phyloP scores from a whole-genome alignment of 2,797 vertebrate genomes.

The Sebastes iracundus region DNA sequence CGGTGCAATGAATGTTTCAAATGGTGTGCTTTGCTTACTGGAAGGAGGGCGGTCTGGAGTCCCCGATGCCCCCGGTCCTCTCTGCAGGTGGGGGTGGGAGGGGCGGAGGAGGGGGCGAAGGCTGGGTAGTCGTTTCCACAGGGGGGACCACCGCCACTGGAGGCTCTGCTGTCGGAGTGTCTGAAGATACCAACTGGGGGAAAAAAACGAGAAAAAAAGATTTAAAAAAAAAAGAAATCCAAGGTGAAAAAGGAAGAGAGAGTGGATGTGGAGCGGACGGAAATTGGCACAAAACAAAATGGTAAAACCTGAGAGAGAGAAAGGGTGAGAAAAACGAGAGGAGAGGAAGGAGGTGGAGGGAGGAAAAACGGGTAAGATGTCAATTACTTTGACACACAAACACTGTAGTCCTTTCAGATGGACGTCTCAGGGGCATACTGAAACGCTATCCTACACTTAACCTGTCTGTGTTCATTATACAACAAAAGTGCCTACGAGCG shows the following conservation, averaged over 20 bases:
- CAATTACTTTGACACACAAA: conserved; percentile 77
- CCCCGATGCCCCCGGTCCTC: conserved; percentile 91
- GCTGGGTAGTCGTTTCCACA: conserved; percentile 81
- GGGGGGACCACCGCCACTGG: conserved; percentile 73
- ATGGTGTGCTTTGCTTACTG: conserved; percentile 82
- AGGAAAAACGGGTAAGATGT: conserved; percentile 61
- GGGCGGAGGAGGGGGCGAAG: conserved; percentile 87
- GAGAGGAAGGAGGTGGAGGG: conserved; percentile 23
- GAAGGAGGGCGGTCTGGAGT: conserved; percentile 93
- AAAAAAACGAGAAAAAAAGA: neutral
- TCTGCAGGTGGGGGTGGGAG: conserved; percentile 88
- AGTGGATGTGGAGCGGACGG: neutral
- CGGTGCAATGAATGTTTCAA: neutral
- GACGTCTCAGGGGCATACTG: conserved; percentile 70
- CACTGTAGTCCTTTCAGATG: conserved; percentile 66
- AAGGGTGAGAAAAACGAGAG: conserved; percentile 33
- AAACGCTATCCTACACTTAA: conserved; percentile 77
- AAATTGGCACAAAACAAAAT: neutral
- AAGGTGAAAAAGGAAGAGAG: neutral
- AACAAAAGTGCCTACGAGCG: conserved; percentile 46
- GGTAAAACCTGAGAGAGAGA: neutral
- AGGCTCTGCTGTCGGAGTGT: conserved; percentile 79
- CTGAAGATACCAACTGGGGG: conserved; percentile 89
- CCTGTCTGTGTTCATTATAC: conserved; percentile 69
- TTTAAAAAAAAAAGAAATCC: neutral